Percentiles rank a stretch among this genome's conserved stretches.
These are phyloP conservation scores for Chaetorhynchus papuensis DNA, from an alignment of 2,113 vertebrate genomes.

Conservation along the genomic window DNA sequence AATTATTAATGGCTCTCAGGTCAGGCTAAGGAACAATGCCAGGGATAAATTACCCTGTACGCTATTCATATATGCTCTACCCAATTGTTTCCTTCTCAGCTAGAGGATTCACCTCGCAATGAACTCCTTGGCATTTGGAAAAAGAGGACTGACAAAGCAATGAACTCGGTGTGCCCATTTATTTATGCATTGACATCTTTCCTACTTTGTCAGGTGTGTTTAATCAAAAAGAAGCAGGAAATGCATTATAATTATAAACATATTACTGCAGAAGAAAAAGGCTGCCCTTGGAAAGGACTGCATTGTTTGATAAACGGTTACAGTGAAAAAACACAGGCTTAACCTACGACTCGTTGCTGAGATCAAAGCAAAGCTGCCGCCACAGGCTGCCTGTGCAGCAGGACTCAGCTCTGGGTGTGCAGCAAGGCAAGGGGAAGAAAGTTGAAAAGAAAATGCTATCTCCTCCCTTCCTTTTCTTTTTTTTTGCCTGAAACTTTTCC, in stretches of 20 bases:
- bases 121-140: slow-evolving; percentile 15
- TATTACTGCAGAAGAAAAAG: not conserved
- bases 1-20: slow-evolving; percentile 43
- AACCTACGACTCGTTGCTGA: not conserved
- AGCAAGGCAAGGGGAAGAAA: not conserved
- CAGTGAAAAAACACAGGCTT: slow-evolving; percentile 39
- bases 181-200: slow-evolving; percentile 37
- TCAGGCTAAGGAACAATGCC: slow-evolving; percentile 29
- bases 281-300: not conserved
- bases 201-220: slow-evolving; percentile 57
- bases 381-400: not conserved
- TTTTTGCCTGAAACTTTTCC: not conserved
- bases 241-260: slow-evolving; percentile 52
- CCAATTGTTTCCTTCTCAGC: not conserved
- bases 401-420: not conserved
- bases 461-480: not conserved
- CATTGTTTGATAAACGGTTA: slow-evolving; percentile 5
- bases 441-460: not conserved
- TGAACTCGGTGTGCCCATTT: not conserved
- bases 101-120: not conserved
- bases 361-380: slow-evolving; percentile 37
- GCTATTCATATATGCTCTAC: slow-evolving; percentile 18
- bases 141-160: not conserved
- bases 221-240: slow-evolving; percentile 56
- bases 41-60: slow-evolving; percentile 25